These are phyloP conservation scores for Pachycephus smyrnensis DNA, from an alignment of 2,888 invertebrate species.

Conservation along the genomic window DNA sequence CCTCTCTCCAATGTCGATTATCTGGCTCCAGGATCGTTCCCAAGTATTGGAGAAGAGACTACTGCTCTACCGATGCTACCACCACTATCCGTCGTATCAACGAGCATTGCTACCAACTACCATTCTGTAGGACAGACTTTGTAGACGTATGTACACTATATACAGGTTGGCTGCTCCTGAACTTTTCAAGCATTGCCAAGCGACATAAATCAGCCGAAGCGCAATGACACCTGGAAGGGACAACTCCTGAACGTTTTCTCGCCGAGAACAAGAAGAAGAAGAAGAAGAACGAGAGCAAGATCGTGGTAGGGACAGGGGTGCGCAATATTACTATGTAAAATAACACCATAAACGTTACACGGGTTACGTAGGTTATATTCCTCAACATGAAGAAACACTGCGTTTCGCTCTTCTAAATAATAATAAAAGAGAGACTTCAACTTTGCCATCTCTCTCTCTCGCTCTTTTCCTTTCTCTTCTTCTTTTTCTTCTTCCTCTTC, in stretches of 20 bases:
- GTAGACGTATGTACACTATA: not conserved
- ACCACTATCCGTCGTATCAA: not conserved
- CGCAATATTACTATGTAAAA: not conserved
- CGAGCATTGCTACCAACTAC: not conserved
- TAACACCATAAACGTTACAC: not conserved
- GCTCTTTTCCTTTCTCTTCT: not conserved
- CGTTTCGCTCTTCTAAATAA: not conserved
- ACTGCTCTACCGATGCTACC: not conserved
- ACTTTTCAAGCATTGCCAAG: not conserved
- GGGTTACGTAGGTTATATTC: not conserved
- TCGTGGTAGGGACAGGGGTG: not conserved
- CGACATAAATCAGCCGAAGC: not conserved
- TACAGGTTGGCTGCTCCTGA: not conserved
- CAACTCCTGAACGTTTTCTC: not conserved
- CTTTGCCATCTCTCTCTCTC: not conserved
- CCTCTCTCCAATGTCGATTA: constrained; percentile 13
- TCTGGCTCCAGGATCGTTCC: not conserved
- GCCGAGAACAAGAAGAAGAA: not conserved
- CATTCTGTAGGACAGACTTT: not conserved
- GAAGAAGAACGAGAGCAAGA: not conserved
- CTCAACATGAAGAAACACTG: not conserved
- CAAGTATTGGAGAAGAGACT: not conserved
- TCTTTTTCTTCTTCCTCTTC: not conserved
- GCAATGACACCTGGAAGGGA: not conserved
- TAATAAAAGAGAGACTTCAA: not conserved